Conservation (phyloP, 2,113 vertebrate species). For the Capreolus pygargus region DNA sequence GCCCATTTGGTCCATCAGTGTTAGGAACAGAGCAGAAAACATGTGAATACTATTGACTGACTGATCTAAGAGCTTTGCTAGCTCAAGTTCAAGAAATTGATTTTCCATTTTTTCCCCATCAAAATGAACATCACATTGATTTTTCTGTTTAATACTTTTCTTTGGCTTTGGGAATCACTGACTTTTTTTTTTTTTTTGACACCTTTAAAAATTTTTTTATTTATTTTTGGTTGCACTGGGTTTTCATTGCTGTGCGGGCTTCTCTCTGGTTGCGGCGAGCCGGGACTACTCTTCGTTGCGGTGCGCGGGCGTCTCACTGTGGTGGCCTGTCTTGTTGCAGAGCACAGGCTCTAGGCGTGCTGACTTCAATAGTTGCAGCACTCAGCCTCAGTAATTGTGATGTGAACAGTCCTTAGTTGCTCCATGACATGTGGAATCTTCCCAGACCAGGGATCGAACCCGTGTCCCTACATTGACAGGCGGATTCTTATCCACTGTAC, state of each 20-base stretch:
- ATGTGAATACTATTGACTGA: background rate
- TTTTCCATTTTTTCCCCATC: background rate
- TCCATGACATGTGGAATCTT: background rate
- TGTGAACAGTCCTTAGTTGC: background rate
- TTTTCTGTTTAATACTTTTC: background rate
- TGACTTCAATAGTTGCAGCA: background rate
- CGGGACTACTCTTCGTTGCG: background rate
- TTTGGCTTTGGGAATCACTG: background rate
- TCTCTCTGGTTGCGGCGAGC: background rate
- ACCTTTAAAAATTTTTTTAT: background rate
- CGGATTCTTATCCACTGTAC: background rate
- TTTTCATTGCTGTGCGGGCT: background rate
- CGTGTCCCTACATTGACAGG: background rate
- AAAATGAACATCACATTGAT: background rate
- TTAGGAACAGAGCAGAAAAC: constrained; percentile 17
- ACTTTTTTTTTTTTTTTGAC: background rate
- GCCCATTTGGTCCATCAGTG: background rate
- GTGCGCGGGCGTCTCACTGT: accelerated
- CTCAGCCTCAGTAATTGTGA: accelerated
- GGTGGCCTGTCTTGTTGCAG: background rate
- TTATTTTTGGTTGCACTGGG: background rate
- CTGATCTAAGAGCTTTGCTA: background rate
- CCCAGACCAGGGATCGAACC: background rate
- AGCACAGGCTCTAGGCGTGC: background rate
- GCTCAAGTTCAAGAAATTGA: background rate